Base-by-base conservation (phyloP, 2,888 invertebrate genomes). In the Pristionchus entomophagus region DNA sequence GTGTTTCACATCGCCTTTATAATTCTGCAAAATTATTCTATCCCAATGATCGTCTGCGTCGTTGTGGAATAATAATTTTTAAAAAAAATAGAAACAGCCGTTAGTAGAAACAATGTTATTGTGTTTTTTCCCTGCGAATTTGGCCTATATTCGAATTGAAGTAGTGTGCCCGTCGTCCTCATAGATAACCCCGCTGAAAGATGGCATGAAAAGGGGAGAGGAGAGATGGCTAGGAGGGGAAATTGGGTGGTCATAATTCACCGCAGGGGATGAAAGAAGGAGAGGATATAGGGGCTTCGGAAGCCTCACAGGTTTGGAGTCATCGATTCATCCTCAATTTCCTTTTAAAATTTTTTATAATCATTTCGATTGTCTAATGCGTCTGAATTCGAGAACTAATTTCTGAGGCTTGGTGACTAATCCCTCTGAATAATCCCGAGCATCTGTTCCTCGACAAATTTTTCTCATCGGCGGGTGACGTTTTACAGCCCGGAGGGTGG, bases 241-340 rank as follows among this genome's bases (percentile, higher is more conserved):
- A 45, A 73, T 41, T n/a, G 73, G 73, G 73, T 73, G 45, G 73
- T 45, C 73, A 73, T 73, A 73, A 73, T 73, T 73, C 73, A 73
- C 22, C 73, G 17, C 10, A 19, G 17, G 59, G 29, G 26, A 56
- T 3, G 26, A 59, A 35, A 65, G 65, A 65, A 8, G 35, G 35
- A 35, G 32, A 4, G 73, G 73, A 65, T 35, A n/a, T n/a, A n/a
- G 65, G 45, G 73, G 73, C 73, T 73, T 73, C 73, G 73, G 73
- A 73, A 73, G 73, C 73, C 73, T 26, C 73, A 32, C 22, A 69
- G 65, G 65, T 69, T 35, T n/a, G n/a, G n/a, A n/a, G n/a, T n/a
- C n/a, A n/a, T n/a, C n/a, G n/a, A n/a, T n/a, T n/a, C n/a, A n/a
- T n/a, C n/a, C n/a, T n/a, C n/a, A n/a, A n/a, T n/a, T n/a, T n/a